A percentile compares a stretch with the other conserved stretches of the same genome.
Conservation (phyloP, 2,888 invertebrate genomes). For the Amphipoea lucens region DNA sequence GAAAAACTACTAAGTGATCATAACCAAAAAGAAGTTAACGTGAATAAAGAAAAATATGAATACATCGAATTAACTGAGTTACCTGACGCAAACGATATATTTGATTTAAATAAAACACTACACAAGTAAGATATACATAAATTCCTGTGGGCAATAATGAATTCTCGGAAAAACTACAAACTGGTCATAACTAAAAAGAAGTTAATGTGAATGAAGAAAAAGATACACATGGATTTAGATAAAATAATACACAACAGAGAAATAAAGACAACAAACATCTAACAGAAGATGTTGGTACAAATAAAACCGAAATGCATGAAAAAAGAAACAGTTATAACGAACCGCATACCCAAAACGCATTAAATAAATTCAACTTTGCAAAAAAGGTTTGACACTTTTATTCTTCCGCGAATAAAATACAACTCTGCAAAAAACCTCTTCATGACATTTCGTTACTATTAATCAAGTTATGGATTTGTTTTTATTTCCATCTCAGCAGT, state of each 20-base stretch:
- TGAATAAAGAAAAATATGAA: too few species aligned
- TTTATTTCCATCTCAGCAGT: not conserved
- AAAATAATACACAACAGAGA: not conserved
- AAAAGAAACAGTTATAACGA: slow-evolving; percentile 41
- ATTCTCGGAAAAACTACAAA: not conserved
- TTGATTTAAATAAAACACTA: not conserved
- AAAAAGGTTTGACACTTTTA: slow-evolving; percentile 58
- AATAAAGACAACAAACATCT: not conserved
- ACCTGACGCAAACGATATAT: not conserved
- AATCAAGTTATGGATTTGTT: slow-evolving; percentile 29
- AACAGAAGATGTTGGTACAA: slow-evolving; percentile 1
- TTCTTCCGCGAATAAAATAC: slow-evolving; percentile 36
- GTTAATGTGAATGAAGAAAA: too few species aligned
- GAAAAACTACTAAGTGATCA: not conserved
- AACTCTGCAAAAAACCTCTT: slow-evolving; percentile 29
- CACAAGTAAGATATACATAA: not conserved
- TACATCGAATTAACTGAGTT: not conserved
- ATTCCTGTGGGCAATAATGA: not conserved
- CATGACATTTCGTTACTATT: slow-evolving; percentile 32
- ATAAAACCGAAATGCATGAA: slow-evolving; percentile 21
- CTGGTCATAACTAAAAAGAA: not conserved
- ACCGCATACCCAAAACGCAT: slow-evolving; percentile 37
- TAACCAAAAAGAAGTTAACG: not conserved
- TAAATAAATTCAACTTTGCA: slow-evolving; percentile 49
- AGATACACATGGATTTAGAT: not conserved